phyloP scores from a whole-genome alignment of 2,113 vertebrate species.

The Phodopus roborovskii region DNA sequence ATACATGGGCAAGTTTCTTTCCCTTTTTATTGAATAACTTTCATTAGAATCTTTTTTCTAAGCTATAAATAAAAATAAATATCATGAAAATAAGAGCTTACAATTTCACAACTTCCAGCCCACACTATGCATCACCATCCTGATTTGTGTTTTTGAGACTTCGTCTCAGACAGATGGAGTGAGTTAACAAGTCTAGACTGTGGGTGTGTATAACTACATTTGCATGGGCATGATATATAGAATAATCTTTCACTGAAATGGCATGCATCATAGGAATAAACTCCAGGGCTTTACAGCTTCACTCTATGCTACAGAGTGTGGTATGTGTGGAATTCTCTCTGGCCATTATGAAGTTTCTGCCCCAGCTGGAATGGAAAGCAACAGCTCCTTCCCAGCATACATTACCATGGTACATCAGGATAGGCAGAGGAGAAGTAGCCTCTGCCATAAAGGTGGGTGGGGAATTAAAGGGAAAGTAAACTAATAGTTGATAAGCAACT shows the following conservation, averaged over 20 bases:
- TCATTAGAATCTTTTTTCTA: constrained; percentile 44
- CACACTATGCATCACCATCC: constrained; percentile 50
- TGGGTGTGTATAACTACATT: constrained; percentile 76
- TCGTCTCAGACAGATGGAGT: constrained; percentile 79
- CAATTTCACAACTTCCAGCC: constrained; percentile 72
- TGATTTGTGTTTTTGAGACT: constrained; percentile 67
- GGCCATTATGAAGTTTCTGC: constrained; percentile 69
- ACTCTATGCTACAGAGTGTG: constrained; percentile 42
- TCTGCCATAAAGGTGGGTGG: constrained; percentile 63
- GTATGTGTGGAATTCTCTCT: constrained; percentile 59
- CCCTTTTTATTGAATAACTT: constrained; percentile 53
- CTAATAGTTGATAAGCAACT: constrained; percentile 74
- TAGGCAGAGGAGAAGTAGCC: constrained; percentile 76
- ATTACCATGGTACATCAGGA: constrained; percentile 65
- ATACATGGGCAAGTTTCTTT: not conserved
- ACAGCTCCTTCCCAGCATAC: constrained; percentile 67
- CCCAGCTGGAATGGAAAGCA: constrained; percentile 72
- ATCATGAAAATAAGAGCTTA: constrained; percentile 67
- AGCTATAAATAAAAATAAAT: constrained; percentile 53
- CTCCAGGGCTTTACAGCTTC: constrained; percentile 61
- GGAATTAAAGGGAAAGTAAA: constrained; percentile 70
- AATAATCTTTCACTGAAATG: constrained; percentile 79
- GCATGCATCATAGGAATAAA: constrained; percentile 63
- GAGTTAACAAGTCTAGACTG: constrained; percentile 81
- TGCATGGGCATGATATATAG: constrained; percentile 76